Base-by-base conservation (phyloP, 1,140 invertebrate species). In the Rhagoletis pomonella region DNA sequence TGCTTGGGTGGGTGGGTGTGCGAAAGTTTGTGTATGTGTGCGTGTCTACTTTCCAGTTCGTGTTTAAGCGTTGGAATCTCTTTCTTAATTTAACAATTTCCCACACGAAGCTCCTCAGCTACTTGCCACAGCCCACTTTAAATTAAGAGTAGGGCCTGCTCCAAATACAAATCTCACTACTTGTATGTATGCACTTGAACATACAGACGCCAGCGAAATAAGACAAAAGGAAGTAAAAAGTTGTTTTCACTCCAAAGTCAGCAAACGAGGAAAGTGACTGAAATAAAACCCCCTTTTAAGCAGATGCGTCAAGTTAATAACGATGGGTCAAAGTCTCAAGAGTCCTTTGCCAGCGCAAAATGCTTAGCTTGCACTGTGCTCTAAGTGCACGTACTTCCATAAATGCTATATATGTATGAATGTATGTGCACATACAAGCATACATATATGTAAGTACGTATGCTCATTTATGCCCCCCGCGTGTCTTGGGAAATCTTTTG, bases 231-330 rank as follows among this genome's bases (percentile, higher is more conserved):
- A 12, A 39, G 6, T 67, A 29, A 10, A 67, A 29, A 10, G 29
- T 2, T 39, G 9, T 29, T 55, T 55, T 55, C 64, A 4, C 4
- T 67, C 29, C 19, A 19, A 67, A 67, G 29, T 67, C 64, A 67
- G 39, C 50, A 55, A 55, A 10, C 50, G 50, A 42, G 19, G 7
- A 39, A 39, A 73, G 6, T 1, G 67, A 12, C 4, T 73, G 39
- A 47, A 47, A 0, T 73, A 14, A 14, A 17, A n/a, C 67, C 12
- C 67, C 44, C 42, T 14, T 47, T 65, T 73, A 73, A 73, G 3
- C 67, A 55, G 67, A 42, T 19, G 39, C 42, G 42, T 73, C 67
- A 73, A 73, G 67, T 73, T 73, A 73, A 73, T 73, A 47, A 73
- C 39, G 67, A 29, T 29, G 29, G 29, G 39, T 1, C 42, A 14